Evolutionary conservation across 2,888 invertebrate species (phyloP), one percentile per base, ranked within the genome.

Genomic region (Rhimphoctona megacephalus): DNA sequence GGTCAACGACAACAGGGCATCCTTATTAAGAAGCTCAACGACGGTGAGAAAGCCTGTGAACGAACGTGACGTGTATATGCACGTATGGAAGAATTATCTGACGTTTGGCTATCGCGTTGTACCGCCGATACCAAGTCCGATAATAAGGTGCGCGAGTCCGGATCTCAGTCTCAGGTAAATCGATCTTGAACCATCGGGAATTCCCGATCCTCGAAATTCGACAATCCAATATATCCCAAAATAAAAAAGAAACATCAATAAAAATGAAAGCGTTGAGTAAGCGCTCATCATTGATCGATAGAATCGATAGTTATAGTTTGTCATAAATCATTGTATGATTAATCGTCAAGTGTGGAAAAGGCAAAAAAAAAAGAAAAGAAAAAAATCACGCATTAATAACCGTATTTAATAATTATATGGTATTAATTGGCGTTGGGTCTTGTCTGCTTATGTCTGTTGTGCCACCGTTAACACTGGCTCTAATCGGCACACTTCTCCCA

Each of bases 31-130:
- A 83, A 97, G 98, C 89, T 97, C 98, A 8, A 97, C 98, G 0
- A 96, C 98, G 7, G 97, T 98, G 0, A 97, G 98, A 92, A 99
- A 99, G 93, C 97, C 98, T 11, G 97, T 98, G 80, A 98, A 98
- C 90, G 99, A 99, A 95, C 96, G 98, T 90, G 99, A 99, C 94
- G 97, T 98, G 49, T 99, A 99, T 94, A 97, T 99, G 95, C 98
- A 98, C 94, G 96, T 99, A 36, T 99, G 99, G 99, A 98, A 98
- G 93, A 99, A 99, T 95, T 99, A 99, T 95, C 96, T 99, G 91
- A 98, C 98, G 22, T 98, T 99, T 95, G 99, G 99, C 9, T 99
- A 99, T 95, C 96, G 99, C 78, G 97, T 99, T 69, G 99, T 99
- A 7, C 99, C 99, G 17, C 98, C 98, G 36, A 97, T 97, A 86